Evolutionary conservation across 2,113 vertebrate species (phyloP).

Genomic region (Danio rerio): DNA sequence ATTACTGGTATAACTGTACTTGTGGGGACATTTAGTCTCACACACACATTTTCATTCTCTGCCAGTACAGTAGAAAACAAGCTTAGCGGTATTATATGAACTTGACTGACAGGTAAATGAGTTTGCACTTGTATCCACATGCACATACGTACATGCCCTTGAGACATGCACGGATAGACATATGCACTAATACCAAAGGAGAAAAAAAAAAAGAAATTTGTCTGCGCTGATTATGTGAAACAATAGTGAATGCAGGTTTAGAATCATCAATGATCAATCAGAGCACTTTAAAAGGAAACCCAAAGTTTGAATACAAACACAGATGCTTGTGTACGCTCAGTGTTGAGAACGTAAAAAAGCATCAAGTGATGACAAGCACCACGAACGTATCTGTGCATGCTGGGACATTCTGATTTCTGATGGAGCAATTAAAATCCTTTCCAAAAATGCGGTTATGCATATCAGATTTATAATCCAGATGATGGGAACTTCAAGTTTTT

Average conservation of each 20-base stretch:
- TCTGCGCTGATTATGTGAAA: slow-evolving; percentile 3
- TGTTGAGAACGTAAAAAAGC: not conserved
- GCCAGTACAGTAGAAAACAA: slow-evolving; percentile 35
- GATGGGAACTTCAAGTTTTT: not conserved
- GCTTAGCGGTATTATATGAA: slow-evolving; percentile 52
- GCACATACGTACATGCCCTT: slow-evolving; percentile 19
- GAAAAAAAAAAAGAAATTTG: not conserved
- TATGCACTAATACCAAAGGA: slow-evolving; percentile 27
- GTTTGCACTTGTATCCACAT: slow-evolving; percentile 40
- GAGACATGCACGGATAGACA: not conserved
- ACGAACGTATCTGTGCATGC: slow-evolving; percentile 62
- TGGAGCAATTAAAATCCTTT: slow-evolving; percentile 71
- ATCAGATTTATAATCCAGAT: slow-evolving; percentile 60
- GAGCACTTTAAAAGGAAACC: not conserved
- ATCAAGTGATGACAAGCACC: slow-evolving; percentile 53
- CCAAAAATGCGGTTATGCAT: slow-evolving; percentile 59
- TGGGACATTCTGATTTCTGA: slow-evolving; percentile 61
- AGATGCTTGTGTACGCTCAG: slow-evolving; percentile 6
- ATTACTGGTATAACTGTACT: too few relatives aligned
- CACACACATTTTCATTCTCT: slow-evolving; percentile 40
- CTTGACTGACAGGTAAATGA: slow-evolving; percentile 55
- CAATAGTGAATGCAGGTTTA: not conserved
- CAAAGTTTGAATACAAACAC: not conserved
- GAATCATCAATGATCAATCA: not conserved
- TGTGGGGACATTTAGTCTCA: not conserved